Evolutionary conservation across 2,797 vertebrate species (phyloP), one percentile per base, ranked within the genome.

Genomic region (Clarias fuscus): DNA sequence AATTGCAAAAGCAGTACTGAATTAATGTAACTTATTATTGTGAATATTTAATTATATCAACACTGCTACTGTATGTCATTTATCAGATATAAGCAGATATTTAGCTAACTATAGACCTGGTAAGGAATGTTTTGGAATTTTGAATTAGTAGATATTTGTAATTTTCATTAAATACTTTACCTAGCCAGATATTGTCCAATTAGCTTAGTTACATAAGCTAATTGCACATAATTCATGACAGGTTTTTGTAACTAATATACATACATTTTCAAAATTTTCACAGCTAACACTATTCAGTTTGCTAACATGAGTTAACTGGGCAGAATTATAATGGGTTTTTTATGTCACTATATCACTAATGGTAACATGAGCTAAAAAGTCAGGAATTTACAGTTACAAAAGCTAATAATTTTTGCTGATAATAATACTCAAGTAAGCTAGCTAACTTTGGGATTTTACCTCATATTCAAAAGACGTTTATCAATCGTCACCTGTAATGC

Each of bases 1-100:
- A 86, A 80, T 80, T n/a, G 64, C 56, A 86, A 72, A 73, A 7
- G 70, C 10, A 22, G 37, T 33, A 18, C 24, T 62, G n/a, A 68
- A 20, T 79, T 7, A 56, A 56, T 56, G 48, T 56, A 76, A 76
- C n/a, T 27, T 8, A 65, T 37, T 18, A 33, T 17, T 13, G 53
- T 56, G 48, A 80, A 43, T 14, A 77, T 30, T 76, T 33, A 27
- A n/a, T 43, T 37, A 73, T 24, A 73, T 24, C 22, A 27, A 48
- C 24, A 48, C 2, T 48, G 22, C 20, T 33, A 33, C 33, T 33
- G 33, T 33, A 73, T 14, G 18, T 71, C 68, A 71, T 8, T 7
- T 43, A 37, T 71, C 70, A 22, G 22, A 48, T 48, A 53, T 14
- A 73, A n/a, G 5, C 43, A n/a, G 40, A 48, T 13, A 53, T n/a